phyloP scores from a whole-genome alignment of 2,888 invertebrate species.

The Mesorhabditis sp. region DNA sequence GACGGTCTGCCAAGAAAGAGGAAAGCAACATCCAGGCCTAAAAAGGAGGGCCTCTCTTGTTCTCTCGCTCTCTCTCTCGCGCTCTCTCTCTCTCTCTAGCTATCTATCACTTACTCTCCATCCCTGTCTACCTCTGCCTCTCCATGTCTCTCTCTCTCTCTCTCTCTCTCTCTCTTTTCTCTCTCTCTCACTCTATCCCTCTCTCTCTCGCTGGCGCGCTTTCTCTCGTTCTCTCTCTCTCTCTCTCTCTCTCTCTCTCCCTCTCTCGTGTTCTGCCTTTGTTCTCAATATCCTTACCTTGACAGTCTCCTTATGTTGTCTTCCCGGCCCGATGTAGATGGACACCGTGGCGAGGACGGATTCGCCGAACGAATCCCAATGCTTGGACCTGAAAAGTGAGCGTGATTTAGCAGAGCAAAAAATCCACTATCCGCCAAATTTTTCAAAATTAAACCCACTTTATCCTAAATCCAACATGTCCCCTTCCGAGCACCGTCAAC shows the following conservation, averaged over 20 bases:
- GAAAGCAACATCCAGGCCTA: conserved; percentile 24
- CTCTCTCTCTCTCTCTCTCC: too few species aligned
- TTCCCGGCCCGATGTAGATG: conserved; percentile 46
- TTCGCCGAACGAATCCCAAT: conserved; percentile 52
- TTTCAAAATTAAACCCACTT: conserved; percentile 22
- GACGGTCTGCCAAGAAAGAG: conserved; percentile 47
- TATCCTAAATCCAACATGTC: conserved; percentile 44
- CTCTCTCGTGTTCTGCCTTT: too few species aligned
- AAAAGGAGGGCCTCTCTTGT: background rate
- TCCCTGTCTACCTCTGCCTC: too few species aligned
- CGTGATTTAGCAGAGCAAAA: too few species aligned
- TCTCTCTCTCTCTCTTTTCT: too few species aligned
- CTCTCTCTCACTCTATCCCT: too few species aligned
- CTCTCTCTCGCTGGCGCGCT: too few species aligned
- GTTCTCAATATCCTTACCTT: too few species aligned
- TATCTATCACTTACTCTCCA: too few species aligned
- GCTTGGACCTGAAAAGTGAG: conserved; percentile 29
- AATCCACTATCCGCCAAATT: background rate
- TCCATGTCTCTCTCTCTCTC: too few species aligned
- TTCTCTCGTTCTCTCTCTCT: too few species aligned
- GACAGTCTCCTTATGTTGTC: conserved; percentile 45
- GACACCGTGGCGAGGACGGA: conserved; percentile 31
- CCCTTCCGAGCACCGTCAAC: conserved; percentile 45
- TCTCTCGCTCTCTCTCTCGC: background rate
- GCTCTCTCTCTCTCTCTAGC: too few species aligned